These are phyloP conservation scores for Cydia splendana DNA, from an alignment of 1,140 invertebrate genomes.

Conservation along the genomic window DNA sequence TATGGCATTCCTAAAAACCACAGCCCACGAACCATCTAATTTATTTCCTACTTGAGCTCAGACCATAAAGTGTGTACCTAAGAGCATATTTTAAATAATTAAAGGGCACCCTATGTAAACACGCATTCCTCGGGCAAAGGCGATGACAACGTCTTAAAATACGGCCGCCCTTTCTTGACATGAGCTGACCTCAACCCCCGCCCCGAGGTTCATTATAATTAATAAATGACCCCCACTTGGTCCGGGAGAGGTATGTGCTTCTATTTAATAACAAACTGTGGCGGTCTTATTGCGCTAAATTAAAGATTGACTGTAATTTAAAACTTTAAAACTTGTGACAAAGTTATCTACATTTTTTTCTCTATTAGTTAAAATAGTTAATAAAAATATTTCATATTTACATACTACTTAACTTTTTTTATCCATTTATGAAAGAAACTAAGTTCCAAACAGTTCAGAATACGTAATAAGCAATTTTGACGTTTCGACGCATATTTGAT, in stretches of 20 bases:
- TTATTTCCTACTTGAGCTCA: constrained; percentile 31
- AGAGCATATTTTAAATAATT: constrained; percentile 62
- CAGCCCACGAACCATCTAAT: constrained; percentile 37
- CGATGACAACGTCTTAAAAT: constrained; percentile 76
- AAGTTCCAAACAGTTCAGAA: too few species aligned
- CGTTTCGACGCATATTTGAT: too few species aligned
- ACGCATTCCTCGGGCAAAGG: constrained; percentile 68
- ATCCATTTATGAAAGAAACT: too few species aligned
- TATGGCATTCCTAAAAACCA: neutral
- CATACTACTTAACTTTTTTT: too few species aligned
- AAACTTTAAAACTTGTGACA: neutral
- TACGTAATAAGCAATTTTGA: too few species aligned
- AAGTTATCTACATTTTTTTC: neutral
- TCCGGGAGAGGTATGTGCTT: constrained; percentile 13
- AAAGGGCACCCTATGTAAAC: constrained; percentile 51
- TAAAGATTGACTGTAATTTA: neutral
- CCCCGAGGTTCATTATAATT: constrained; percentile 65
- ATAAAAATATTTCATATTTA: neutral
- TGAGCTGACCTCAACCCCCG: constrained; percentile 57
- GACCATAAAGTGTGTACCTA: neutral
- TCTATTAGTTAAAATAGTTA: neutral
- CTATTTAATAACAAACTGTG: constrained; percentile 22
- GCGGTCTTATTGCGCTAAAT: neutral
- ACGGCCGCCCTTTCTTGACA: constrained; percentile 72
- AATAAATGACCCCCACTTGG: constrained; percentile 69